Evolutionary conservation across 2,888 invertebrate genomes (phyloP), one percentile per base, ranked within the genome.

Genomic region (Villa cingulata): DNA sequence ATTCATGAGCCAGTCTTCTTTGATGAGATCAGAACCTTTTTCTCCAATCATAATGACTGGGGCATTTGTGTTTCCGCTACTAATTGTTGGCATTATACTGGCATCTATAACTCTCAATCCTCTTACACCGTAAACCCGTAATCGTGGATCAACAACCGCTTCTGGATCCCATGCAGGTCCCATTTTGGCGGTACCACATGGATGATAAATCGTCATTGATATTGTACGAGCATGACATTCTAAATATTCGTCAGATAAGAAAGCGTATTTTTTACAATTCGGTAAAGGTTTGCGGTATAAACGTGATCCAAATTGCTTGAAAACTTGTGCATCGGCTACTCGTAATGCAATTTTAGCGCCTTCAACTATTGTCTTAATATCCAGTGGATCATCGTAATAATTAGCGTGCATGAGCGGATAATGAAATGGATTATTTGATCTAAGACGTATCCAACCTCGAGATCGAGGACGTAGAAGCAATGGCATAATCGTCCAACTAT

Each of bases 1-100:
- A 60, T 66, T 68, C 15, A 56, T 69, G 58, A 55, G 79, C 88
- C 88, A 89, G 66, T 88, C 87, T 65, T 83, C 78, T 66, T 89
- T 89, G 48, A 89, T 80, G 59, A 89, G 71, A 70, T 89, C 90
- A 0, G 89, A 77, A 6, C 87, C 89, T 63, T 89, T 90, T 61
- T 91, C 90, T 1, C 80, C 90, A 29, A 90, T 86, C 90, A 90
- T 90, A 43, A 90, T 86, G n/a, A 83, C 81, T 0, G 90, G 88
- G 1, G 90, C 91, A 64, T 90, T 89, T 1, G 90, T 90, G 61
- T 91, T 90, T 9, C 90, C 90, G 59, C 88, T 87, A 27, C 81
- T 82, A 56, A 90, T 86, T 2, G 83, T 83, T 1, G 90, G 90
- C 87, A 90, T 90, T 55, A 90, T 80, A 58, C 86, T 86, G 29